These are phyloP conservation scores for Cyrtonyx montezumae DNA, from an alignment of 2,113 vertebrate species.

Conservation along the genomic window DNA sequence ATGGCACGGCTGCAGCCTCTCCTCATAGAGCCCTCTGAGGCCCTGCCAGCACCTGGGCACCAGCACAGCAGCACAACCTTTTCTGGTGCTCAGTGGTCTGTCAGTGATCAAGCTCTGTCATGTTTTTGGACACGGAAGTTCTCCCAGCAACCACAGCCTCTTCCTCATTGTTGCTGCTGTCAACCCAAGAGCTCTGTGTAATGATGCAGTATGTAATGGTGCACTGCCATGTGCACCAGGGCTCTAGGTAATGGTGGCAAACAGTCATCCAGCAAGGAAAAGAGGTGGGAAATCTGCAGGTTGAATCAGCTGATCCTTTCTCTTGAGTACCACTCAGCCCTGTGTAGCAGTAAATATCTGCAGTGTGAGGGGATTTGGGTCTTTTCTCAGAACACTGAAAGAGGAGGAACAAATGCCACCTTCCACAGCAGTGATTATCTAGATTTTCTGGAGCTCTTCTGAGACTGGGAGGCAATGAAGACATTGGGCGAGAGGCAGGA, in stretches of 20 bases:
- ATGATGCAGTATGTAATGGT: rapidly evolving
- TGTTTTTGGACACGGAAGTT: rapidly evolving
- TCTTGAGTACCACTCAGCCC: not conserved
- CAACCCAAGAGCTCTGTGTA: not conserved
- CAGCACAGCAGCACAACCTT: rapidly evolving
- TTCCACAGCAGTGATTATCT: not conserved
- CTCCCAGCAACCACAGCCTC: not conserved
- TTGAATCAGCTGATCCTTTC: not conserved
- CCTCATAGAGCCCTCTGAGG: not conserved
- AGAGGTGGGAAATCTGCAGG: not conserved
- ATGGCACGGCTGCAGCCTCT: not conserved
- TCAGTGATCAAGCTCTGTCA: not conserved
- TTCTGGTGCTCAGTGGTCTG: rapidly evolving
- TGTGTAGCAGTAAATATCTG: not conserved
- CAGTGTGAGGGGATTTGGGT: rapidly evolving
- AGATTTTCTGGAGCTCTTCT: not conserved
- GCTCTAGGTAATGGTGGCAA: rapidly evolving
- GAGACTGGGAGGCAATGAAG: not conserved
- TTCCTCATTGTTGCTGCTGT: rapidly evolving
- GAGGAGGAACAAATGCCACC: not conserved
- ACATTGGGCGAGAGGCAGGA: not conserved
- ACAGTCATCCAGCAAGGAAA: not conserved
- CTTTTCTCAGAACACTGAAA: not conserved
- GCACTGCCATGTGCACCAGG: rapidly evolving
- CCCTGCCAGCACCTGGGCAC: rapidly evolving